Evolutionary conservation across 2,888 invertebrate genomes (phyloP), one percentile per base, ranked within the genome.

Genomic region (Drosophila nr. fundita): DNA sequence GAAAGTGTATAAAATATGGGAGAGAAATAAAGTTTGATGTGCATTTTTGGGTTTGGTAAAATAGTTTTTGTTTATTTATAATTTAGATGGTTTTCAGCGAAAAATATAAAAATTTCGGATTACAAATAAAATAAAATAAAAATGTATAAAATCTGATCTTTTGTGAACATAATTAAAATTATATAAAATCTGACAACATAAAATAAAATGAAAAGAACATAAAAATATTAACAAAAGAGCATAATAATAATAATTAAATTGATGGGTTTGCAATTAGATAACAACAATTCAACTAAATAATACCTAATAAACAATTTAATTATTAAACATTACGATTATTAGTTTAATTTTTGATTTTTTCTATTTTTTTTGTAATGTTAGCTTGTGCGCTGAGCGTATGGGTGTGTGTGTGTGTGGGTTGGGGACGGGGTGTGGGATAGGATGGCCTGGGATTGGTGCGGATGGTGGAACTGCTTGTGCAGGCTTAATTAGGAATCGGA

Each of bases 241-340:
- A 68, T 53, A 77, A 72, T 24, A 55, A 77, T 72, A 29, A 69
- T 15, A 69, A 66, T 59, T 50, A 60, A 70, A 71, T 52, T 57
- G 30, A 18, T 60, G 57, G 42, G 38, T 57, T 62, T n/a, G 64
- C 36, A 74, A 60, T 70, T 60, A 58, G 52, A 61, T 78, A 82
- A 82, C 68, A 79, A 76, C 71, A 86, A 83, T 83, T 88, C 81
- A 70, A 65, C 80, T 86, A 89, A 73, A 70, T 80, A 75, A 84
- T 73, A 66, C 53, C 73, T 79, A 82, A 66, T 76, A 68, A 68
- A 67, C 60, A 76, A 63, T 49, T 54, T 58, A 53, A 38, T 54
- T 58, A 66, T 68, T 68, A 64, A 53, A 61, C 64, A 64, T 66
- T 65, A 59, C 68, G 71, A 55, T 58, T 60, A 49, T 48, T 64